Evolutionary conservation across 2,113 vertebrate species (phyloP), one percentile per base, ranked within the genome.

Genomic region (Setophaga coronata): DNA sequence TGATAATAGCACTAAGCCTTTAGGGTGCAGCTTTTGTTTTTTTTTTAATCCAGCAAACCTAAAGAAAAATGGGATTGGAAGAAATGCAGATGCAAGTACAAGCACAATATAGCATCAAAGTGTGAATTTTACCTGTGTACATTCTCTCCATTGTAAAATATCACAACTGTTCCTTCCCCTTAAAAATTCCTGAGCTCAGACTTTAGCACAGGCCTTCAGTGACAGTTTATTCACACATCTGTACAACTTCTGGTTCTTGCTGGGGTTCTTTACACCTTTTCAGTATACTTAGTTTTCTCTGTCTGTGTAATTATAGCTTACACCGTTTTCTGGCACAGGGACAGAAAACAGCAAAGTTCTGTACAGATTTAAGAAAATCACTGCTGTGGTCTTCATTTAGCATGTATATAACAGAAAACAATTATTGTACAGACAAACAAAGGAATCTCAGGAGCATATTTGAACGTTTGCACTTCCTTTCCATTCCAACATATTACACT

Each of bases 81-180:
- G 16, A 56, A 77, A 76, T 18, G 48, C 5, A 91, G 65, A 42
- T 6, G 6, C 31, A 64, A 61, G 18, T 2, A 2, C 34, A 72
- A 43, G 43, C 42, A 89, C 12, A 42, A 23, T 12, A 80, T 0
- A 54, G 23, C 17, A 61, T 8, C 23, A 2, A 58, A 71, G 24
- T 3, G 5, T 33, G 26, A 74, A 61, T 61, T 47, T 48, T 24
- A 62, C 21, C 38, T n/a, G 6, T 4, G 14, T 31, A 53, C 7
- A 4, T 45, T 31, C 31, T 73, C 28, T 20, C 24, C 18, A 14
- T 1, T 57, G 28, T 25, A 62, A 40, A 66, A 31, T 33, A 74
- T 2, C 31, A 23, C 0, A 0, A 20, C 4, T 13, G 14, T 9
- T 57, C 65, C n/a, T 18, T 65, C 45, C 18, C 29, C 34, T 42